These are phyloP conservation scores for Hyles euphorbiae DNA, from an alignment of 1,140 invertebrate species.

Conservation along the genomic window DNA sequence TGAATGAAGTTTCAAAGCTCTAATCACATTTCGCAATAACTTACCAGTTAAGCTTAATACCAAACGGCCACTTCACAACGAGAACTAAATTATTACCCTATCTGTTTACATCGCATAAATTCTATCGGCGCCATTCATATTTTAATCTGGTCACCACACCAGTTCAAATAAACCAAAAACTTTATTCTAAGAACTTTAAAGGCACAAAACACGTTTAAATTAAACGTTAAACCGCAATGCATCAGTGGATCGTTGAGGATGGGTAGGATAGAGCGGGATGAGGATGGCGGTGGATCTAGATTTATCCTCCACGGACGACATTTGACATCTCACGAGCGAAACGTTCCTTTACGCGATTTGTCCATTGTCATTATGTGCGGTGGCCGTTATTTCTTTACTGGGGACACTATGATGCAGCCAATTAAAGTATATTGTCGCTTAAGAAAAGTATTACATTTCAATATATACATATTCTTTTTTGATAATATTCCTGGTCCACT, in stretches of 20 bases:
- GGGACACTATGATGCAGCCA: not conserved
- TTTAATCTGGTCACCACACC: not conserved
- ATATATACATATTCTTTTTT: too few species aligned
- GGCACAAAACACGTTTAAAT: conserved; percentile 13
- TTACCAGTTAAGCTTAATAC: too few species aligned
- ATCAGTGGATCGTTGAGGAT: conserved; percentile 13
- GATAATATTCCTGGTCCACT: too few species aligned
- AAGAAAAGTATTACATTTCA: too few species aligned
- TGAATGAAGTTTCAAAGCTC: too few species aligned
- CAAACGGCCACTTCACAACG: too few species aligned
- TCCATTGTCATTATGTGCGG: conserved; percentile 43
- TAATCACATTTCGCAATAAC: too few species aligned
- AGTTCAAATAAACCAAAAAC: not conserved
- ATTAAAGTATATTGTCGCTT: too few species aligned
- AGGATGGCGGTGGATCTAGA: conserved; percentile 32
- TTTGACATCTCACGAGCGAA: conserved; percentile 49
- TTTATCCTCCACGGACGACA: conserved; percentile 41
- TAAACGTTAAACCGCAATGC: conserved; percentile 27
- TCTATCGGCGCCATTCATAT: conserved; percentile 4
- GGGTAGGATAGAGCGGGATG: too few species aligned
- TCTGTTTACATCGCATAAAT: not conserved
- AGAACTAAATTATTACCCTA: too few species aligned
- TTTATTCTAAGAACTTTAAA: conserved; percentile 16
- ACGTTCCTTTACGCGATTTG: conserved; percentile 42
- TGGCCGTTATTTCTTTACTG: conserved; percentile 20